Base-by-base conservation (phyloP, 2,888 invertebrate species). In the Helobdella robusta region DNA sequence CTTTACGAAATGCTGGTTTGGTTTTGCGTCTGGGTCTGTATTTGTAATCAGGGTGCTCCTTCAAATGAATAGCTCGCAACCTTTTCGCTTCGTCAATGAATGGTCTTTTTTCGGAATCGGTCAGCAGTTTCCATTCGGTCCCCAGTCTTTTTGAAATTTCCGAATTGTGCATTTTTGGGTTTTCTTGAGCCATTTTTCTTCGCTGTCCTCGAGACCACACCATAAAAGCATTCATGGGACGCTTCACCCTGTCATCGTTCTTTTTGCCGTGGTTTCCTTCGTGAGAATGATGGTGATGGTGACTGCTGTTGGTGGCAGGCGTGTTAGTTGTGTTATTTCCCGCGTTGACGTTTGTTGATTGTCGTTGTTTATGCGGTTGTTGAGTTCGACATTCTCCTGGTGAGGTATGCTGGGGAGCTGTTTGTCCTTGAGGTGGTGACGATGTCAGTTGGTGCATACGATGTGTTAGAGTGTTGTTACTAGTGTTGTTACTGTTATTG, bases 191-290 rank as follows among this genome's bases (percentile, higher is more conserved):
- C 95, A 97, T 98, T 63, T 97, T 95, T 76, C 95, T 84, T 64
- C 97, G 84, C 78, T 97, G 95, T 0, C 95, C 97, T 8, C 97
- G 84, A 44, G 93, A 94, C 97, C 97, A 98, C 70, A 97, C 97
- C 97, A 98, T 98, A 80, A 97, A 98, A 15, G 97, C 97, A 81
- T 97, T 97, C 97, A 97, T 97, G 8, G 97, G 97, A 73, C 97
- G 85, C 80, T 95, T 95, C n/a, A 95, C 94, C 35, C 93, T 91
- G 64, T 77, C 86, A 48, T 46, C 46, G 28, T 62, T 62, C 23
- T 62, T 62, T 50, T 62, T 62, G 34, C 28, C n/a, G 11, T 48
- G 15, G 18, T n/a, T 30, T 25, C 50, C 62, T 23, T 35, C 20
- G 32, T 35, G 59, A 2, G 48, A 30, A n/a, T 36, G 34, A 2